These are phyloP conservation scores for Caerostris extrusa DNA, from an alignment of 1,140 invertebrate genomes.

Conservation along the genomic window DNA sequence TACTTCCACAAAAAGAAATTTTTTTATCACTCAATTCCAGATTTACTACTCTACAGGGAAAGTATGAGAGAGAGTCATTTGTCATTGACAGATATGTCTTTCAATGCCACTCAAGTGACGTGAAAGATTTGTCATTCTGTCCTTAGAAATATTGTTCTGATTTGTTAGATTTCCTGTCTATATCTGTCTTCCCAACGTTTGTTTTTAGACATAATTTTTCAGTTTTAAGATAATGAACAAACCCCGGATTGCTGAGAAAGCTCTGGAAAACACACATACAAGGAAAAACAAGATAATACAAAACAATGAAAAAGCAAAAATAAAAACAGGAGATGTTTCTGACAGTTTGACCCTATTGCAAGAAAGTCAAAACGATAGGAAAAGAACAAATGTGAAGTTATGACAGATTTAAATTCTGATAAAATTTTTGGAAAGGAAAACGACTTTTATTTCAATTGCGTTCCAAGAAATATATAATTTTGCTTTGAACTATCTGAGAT, in stretches of 20 bases:
- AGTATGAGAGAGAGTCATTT: not conserved
- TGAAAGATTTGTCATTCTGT: slow-evolving; percentile 25
- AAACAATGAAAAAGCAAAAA: not conserved
- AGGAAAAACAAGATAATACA: not conserved
- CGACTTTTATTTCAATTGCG: not conserved
- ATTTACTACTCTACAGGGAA: not conserved
- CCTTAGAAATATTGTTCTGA: slow-evolving; percentile 31
- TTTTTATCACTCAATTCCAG: not conserved
- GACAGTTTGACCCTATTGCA: slow-evolving; percentile 5
- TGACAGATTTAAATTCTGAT: slow-evolving; percentile 36
- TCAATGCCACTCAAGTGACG: slow-evolving; percentile 5
- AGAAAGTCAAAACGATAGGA: slow-evolving; percentile 16
- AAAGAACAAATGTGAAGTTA: not conserved
- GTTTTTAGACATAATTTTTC: not conserved
- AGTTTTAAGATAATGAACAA: not conserved
- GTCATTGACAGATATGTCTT: slow-evolving; percentile 28
- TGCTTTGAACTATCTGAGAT: not conserved
- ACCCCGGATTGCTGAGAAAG: not conserved
- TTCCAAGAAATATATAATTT: not conserved
- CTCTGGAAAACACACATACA: not conserved
- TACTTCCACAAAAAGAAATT: not conserved
- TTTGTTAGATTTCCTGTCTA: slow-evolving; percentile 17
- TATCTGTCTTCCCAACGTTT: slow-evolving; percentile 1
- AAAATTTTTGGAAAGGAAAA: not conserved
- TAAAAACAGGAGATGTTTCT: not conserved